Conservation (phyloP, 2,888 invertebrate species). For the Amorpha juglandis region DNA sequence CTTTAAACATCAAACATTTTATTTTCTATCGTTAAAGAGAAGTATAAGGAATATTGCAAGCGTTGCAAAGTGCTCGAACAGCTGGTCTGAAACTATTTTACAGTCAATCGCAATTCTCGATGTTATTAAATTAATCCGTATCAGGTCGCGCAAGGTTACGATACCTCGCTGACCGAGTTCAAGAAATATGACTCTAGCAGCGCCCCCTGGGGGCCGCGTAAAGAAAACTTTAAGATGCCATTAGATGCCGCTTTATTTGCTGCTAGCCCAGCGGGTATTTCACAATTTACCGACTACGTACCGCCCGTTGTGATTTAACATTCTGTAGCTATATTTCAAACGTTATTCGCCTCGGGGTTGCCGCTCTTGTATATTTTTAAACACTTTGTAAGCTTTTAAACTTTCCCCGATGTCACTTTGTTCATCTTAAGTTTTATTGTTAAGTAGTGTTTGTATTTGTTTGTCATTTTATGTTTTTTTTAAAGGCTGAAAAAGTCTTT, state of each 20-base stretch:
- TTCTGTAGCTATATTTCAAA: slow-evolving; percentile 27
- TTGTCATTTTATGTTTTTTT: slow-evolving; percentile 3
- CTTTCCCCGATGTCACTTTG: slow-evolving; percentile 22
- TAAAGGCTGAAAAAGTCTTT: neutral
- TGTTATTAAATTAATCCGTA: slow-evolving; percentile 9
- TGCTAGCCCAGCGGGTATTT: slow-evolving; percentile 40
- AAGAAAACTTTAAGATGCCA: slow-evolving; percentile 53
- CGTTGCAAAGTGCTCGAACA: neutral
- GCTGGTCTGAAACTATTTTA: neutral
- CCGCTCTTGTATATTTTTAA: slow-evolving; percentile 25
- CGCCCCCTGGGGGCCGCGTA: slow-evolving; percentile 33
- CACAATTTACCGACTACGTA: slow-evolving; percentile 26
- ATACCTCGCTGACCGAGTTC: slow-evolving; percentile 17
- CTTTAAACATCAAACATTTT: too few relatives aligned
- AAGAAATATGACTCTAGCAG: slow-evolving; percentile 38
- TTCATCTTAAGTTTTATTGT: slow-evolving; percentile 17
- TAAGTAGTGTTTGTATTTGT: slow-evolving; percentile 11
- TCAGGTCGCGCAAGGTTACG: slow-evolving; percentile 1
- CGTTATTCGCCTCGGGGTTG: slow-evolving; percentile 23
- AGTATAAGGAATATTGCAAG: too few relatives aligned
- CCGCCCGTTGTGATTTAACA: slow-evolving; percentile 26
- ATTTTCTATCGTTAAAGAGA: too few relatives aligned
- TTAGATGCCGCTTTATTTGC: slow-evolving; percentile 53
- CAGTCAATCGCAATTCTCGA: neutral
- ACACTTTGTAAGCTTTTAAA: slow-evolving; percentile 26